Evolutionary conservation across 2,797 vertebrate genomes (phyloP).

Genomic region (Vultur gryphus): DNA sequence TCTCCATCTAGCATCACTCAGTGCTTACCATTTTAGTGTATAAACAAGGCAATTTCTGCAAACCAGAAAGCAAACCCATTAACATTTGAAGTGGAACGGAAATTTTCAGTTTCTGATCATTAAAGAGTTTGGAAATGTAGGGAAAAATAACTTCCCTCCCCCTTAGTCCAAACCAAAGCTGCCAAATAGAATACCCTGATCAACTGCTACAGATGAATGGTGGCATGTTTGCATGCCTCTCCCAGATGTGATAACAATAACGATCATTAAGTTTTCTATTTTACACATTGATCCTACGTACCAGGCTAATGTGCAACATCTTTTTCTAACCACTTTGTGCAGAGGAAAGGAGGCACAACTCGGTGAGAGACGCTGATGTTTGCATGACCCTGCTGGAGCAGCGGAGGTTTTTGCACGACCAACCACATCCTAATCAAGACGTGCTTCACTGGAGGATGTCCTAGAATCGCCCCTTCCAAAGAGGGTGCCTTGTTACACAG

Average conservation of each 20-base stretch:
- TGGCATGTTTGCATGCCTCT: no score
- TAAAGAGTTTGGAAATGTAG: not conserved
- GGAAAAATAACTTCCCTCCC: not conserved
- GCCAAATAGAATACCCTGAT: not conserved
- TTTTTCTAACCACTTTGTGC: not conserved
- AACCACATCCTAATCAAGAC: fast-evolving
- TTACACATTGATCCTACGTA: fast-evolving
- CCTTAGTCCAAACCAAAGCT: not conserved
- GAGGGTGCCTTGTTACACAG: not conserved
- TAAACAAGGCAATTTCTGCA: conserved; percentile 1
- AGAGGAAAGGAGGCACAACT: not conserved
- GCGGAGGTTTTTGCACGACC: fast-evolving
- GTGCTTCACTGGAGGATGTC: not conserved
- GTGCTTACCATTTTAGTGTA: not conserved
- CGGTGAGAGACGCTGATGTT: fast-evolving
- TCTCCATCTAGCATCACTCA: not conserved
- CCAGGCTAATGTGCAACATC: not conserved
- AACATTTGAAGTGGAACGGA: not conserved
- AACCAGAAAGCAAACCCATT: conserved; percentile 10
- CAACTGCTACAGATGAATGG: fast-evolving
- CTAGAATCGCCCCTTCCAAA: not conserved
- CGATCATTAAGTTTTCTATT: fast-evolving
- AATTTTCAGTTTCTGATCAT: not conserved
- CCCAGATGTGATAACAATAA: fast-evolving
- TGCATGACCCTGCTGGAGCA: not conserved